Conservation (phyloP, 2,888 invertebrate genomes). For the Drosophila merina region DNA sequence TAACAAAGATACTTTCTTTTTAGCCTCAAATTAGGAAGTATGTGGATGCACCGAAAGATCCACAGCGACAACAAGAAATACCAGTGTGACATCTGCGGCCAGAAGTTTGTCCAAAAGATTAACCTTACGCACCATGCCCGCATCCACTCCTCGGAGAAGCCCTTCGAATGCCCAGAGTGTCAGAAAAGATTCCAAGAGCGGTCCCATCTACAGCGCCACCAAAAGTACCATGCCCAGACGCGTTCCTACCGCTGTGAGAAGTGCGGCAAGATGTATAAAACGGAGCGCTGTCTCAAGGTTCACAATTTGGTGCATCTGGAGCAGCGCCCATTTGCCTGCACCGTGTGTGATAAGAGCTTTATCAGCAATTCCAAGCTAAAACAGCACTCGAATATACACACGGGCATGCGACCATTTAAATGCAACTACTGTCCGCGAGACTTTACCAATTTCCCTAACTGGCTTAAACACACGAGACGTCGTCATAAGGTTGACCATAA, state of each 20-base stretch:
- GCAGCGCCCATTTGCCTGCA: slow-evolving; percentile 85
- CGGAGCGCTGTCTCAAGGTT: slow-evolving; percentile 86
- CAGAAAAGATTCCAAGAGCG: slow-evolving; percentile 84
- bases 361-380: slow-evolving; percentile 86
- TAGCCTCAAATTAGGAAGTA: slow-evolving; percentile 83
- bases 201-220: slow-evolving; percentile 83
- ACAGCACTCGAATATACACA: slow-evolving; percentile 87
- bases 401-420: slow-evolving; percentile 85
- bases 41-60: slow-evolving; percentile 84
- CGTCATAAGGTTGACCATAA: slow-evolving; percentile 85
- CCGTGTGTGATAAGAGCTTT: slow-evolving; percentile 86
- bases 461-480: slow-evolving; percentile 86
- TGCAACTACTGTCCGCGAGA: slow-evolving; percentile 86
- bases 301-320: slow-evolving; percentile 86
- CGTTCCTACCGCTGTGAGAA: slow-evolving; percentile 83
- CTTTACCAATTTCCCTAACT: slow-evolving; percentile 87
- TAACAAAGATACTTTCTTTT: neutral
- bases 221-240: slow-evolving; percentile 83
- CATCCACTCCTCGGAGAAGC: slow-evolving; percentile 83
- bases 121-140: slow-evolving; percentile 83
- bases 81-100: slow-evolving; percentile 84
- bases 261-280: slow-evolving; percentile 85
- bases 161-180: slow-evolving; percentile 83
- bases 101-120: slow-evolving; percentile 84
- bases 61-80: slow-evolving; percentile 84